phyloP scores from a whole-genome alignment of 2,888 invertebrate species.

The Plemyria rubiginata region DNA sequence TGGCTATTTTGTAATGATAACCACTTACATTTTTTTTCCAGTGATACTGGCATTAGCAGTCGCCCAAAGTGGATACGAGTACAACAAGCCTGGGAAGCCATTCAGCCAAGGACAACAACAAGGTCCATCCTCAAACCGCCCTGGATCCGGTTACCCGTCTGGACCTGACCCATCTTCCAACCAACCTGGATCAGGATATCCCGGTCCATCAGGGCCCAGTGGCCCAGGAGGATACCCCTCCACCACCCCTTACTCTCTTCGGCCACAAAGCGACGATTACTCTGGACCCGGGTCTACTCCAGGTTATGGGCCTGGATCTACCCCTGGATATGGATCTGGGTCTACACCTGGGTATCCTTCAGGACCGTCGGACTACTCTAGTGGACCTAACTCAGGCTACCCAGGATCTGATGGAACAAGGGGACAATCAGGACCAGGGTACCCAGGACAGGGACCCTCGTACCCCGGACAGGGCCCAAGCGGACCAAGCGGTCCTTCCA shows the following conservation, averaged over 20 bases:
- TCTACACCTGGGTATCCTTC: constrained; percentile 63
- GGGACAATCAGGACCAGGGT: constrained; percentile 38
- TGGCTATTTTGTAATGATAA: background rate
- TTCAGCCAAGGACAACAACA: constrained; percentile 71
- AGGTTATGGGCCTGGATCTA: constrained; percentile 55
- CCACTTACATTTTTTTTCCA: constrained; percentile 50
- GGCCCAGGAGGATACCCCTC: constrained; percentile 33
- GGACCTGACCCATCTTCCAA: constrained; percentile 47
- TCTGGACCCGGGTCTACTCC: constrained; percentile 60
- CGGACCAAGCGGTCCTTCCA: constrained; percentile 18
- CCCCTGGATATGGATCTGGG: constrained; percentile 57
- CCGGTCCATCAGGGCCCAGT: constrained; percentile 43
- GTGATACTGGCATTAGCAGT: constrained; percentile 68
- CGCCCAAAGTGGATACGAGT: constrained; percentile 90
- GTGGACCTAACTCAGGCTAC: constrained; percentile 57
- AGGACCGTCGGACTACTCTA: constrained; percentile 58
- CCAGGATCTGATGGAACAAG: constrained; percentile 49
- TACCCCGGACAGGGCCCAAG: constrained; percentile 40
- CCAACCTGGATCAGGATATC: constrained; percentile 49
- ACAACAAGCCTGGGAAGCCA: constrained; percentile 88
- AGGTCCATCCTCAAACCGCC: constrained; percentile 59
- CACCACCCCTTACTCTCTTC: constrained; percentile 44
- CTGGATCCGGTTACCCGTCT: constrained; percentile 42
- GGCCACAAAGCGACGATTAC: constrained; percentile 58
- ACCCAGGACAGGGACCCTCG: constrained; percentile 38